Evolutionary conservation across 2,113 vertebrate genomes (phyloP).

Genomic region (Anas platyrhynchos): DNA sequence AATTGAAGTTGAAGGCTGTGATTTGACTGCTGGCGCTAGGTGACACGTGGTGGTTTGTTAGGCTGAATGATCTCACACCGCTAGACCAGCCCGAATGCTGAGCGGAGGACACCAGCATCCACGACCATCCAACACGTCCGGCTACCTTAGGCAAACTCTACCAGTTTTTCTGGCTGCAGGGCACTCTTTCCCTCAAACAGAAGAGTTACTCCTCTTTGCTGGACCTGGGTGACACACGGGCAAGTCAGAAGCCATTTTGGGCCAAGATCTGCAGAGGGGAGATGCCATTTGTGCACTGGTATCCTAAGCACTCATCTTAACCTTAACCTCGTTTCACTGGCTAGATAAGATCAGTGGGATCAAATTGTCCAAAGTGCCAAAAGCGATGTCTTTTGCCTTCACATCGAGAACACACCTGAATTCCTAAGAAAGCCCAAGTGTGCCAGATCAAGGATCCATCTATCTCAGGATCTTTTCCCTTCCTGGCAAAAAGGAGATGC

Average conservation of each 20-base stretch:
- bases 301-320: background rate
- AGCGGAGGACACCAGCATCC: background rate
- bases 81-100: background rate
- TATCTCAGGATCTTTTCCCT: constrained; percentile 58
- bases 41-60: background rate
- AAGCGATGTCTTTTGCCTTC: background rate
- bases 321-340: background rate
- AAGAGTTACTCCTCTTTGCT: background rate
- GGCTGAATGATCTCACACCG: background rate
- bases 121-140: background rate
- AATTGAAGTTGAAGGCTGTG: background rate
- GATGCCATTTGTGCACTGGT: background rate
- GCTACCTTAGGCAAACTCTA: background rate
- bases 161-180: background rate
- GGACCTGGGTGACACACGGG: background rate
- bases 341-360: background rate
- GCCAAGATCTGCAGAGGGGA: background rate
- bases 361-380: background rate
- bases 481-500: constrained; percentile 44
- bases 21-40: background rate
- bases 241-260: background rate
- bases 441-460: constrained; percentile 46
- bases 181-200: background rate
- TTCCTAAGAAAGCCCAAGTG: constrained; percentile 11
- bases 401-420: background rate